phyloP scores from a whole-genome alignment of 2,888 invertebrate genomes.

The Scaptomyza reducta region DNA sequence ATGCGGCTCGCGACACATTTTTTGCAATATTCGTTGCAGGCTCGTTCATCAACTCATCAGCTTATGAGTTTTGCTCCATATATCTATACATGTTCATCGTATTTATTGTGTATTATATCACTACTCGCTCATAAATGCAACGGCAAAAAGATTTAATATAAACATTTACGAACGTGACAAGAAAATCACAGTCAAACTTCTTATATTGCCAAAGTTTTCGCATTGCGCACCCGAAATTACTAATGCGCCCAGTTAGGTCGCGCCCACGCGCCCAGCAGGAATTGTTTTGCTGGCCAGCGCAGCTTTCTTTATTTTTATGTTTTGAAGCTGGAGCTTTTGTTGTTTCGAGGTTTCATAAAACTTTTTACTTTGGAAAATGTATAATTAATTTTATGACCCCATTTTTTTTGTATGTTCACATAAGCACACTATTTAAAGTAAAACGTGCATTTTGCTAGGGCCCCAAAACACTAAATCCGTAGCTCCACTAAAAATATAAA shows the following conservation, averaged over 20 bases:
- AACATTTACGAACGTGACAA: constrained; percentile 62
- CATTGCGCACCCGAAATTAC: constrained; percentile 68
- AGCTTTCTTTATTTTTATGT: too few relatives aligned
- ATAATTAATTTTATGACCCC: constrained; percentile 52
- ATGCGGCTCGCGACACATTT: constrained; percentile 29
- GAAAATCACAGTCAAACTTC: constrained; percentile 74
- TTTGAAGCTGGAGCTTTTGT: constrained; percentile 15
- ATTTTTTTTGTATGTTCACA: constrained; percentile 26
- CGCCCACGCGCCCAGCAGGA: constrained; percentile 5
- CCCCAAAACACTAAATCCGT: constrained; percentile 13
- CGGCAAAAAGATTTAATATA: constrained; percentile 39
- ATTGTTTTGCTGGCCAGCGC: neutral
- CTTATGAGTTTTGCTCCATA: neutral
- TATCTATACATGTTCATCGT: neutral
- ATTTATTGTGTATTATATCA: neutral
- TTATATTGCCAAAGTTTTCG: constrained; percentile 78
- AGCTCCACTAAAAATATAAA: constrained; percentile 17
- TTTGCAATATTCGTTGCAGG: constrained; percentile 31
- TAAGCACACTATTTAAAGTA: constrained; percentile 20
- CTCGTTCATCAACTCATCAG: constrained; percentile 28
- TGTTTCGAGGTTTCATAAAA: constrained; percentile 12
- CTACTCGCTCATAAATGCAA: constrained; percentile 10
- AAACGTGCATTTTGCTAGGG: constrained; percentile 43
- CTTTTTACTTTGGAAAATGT: constrained; percentile 51
- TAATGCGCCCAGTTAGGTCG: constrained; percentile 50